A percentile compares a stretch with the other conserved stretches of the same genome.
Conservation (phyloP, 2,888 invertebrate genomes). For the Rhorus exstirpatorius region DNA sequence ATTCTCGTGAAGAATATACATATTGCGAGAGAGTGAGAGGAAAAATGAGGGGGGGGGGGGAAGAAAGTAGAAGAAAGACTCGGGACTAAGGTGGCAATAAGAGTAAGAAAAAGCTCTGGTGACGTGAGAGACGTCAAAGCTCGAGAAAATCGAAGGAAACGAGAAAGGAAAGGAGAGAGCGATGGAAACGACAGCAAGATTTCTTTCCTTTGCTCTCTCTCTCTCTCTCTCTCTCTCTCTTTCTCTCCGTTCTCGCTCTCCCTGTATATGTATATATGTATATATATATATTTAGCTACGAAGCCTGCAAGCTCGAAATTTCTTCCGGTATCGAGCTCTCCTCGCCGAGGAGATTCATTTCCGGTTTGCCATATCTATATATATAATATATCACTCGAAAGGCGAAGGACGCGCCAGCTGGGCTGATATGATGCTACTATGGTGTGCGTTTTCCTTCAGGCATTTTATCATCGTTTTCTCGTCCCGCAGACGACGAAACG, state of each 20-base stretch:
- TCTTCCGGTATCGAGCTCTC: slow-evolving; percentile 71
- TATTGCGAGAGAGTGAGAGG: background rate
- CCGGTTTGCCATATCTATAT: slow-evolving; percentile 50
- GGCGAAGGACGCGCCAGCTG: slow-evolving; percentile 29
- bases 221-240: slow-evolving; percentile 27
- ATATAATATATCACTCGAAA: slow-evolving; percentile 9
- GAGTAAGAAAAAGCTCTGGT: slow-evolving; percentile 34
- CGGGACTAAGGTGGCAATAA: slow-evolving; percentile 11
- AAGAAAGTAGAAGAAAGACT: background rate
- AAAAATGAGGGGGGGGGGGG: background rate
- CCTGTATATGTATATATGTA: no score
- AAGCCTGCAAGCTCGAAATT: slow-evolving; percentile 68
- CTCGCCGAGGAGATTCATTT: slow-evolving; percentile 71
- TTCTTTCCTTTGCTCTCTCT: slow-evolving; percentile 38
- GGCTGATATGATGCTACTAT: slow-evolving; percentile 26
- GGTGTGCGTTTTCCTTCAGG: slow-evolving; percentile 38
- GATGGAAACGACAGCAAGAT: slow-evolving; percentile 41
- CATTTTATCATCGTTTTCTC: slow-evolving; percentile 67
- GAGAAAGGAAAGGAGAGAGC: slow-evolving; percentile 30
- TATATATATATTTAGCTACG: slow-evolving; percentile 46
- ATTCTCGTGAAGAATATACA: background rate
- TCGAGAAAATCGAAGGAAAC: slow-evolving; percentile 65
- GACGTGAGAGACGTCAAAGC: slow-evolving; percentile 14
- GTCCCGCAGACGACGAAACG: slow-evolving; percentile 58
- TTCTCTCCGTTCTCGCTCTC: no score